Base-by-base conservation (phyloP, 2,113 vertebrate genomes). In the Hypomesus transpacificus region DNA sequence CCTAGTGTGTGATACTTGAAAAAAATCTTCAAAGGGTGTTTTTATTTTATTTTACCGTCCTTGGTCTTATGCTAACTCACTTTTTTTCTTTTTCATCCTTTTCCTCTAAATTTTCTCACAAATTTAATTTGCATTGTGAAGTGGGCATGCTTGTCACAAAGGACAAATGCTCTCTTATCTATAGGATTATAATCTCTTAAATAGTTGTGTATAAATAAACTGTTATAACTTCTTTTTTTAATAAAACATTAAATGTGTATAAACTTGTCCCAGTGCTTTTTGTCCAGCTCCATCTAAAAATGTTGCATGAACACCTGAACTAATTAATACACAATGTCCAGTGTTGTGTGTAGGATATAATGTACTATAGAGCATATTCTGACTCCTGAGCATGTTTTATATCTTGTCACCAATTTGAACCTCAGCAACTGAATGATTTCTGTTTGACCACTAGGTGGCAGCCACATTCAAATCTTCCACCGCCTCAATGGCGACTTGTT, bases 131-230 rank as follows among this genome's bases (percentile, higher is more conserved):
- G 87, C 85, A 78, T 92, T 92, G 92, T 93, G 91, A 92, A 85
- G 91, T 87, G 90, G 93, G 92, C 89, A 84, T 90, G 84, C 89
- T 89, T 84, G 89, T 92, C 91, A 87, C 81, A 87, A 86, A 76
- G 85, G 91, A 92, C 86, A 91, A 90, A 81, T 94, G 94, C 92
- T 92, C 92, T 89, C 86, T 46, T 86, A 88, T 92, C 92, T 93
- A 91, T 83, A 90, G 87, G 91, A 92, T 89, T 93, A 92, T 87
- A 94, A 93, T 91, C 92, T 94, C 94, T 92, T 92, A 90, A 76
- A 90, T 91, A 94, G 92, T 88, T 93, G 92, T 95, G 94, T 95
- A 92, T 91, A 93, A 94, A 90, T 87, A 84, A 95, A 93, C 91
- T 95, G 93, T 95, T 94, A 91, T 89, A 94, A 94, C 91, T 91